Base-by-base conservation (phyloP, 1,140 invertebrate species). In the Danaus plexippus region DNA sequence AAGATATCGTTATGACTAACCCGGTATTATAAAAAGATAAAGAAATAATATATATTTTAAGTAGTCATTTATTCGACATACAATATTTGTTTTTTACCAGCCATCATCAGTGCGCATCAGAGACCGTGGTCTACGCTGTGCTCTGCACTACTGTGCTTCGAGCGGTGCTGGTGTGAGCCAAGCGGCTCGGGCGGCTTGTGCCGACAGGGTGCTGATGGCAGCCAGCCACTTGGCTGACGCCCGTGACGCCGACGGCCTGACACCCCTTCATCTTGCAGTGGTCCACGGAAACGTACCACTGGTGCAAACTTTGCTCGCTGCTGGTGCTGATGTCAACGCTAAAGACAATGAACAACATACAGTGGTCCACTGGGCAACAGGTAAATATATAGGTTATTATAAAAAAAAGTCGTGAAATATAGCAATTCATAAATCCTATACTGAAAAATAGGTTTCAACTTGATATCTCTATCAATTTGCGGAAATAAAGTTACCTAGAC, bases 321-420 rank as follows among this genome's bases (percentile, higher is more conserved):
- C 93, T 57, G 92, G 93, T 18, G 96, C 97, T 9, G 93, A 98
- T 73, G 92, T 98, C 46, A 94, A 95, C 77, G 92, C 93, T 42
- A 89, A 94, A 52, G 98, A 99, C 84, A 92, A 95, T 73, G 97
- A 99, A 79, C 92, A 94, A 51, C 98, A 99, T 78, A 97, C 97
- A 2, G 93, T 96, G n/a, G 92, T 98, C 11, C 98, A 99, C 85
- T 99, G 98, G 98, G 97, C 98, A 4, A 97, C 96, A 65, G 97
- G 97, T 97, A 84, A 89, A 78, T 13, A 47, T 47, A 9, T 11
- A 9, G 12, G 9, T 11, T 12, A 51, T n/a, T 13, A 9, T n/a
- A n/a, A 22, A 22, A 22, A 22, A 22, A 22, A 22, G 18, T 22
- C 18, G 18, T 22, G 18, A 32, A 32, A 32, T 32, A 32, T 3